Evolutionary conservation across 2,797 vertebrate species (phyloP), one percentile per base, ranked within the genome.

Genomic region (Allobates femoralis): DNA sequence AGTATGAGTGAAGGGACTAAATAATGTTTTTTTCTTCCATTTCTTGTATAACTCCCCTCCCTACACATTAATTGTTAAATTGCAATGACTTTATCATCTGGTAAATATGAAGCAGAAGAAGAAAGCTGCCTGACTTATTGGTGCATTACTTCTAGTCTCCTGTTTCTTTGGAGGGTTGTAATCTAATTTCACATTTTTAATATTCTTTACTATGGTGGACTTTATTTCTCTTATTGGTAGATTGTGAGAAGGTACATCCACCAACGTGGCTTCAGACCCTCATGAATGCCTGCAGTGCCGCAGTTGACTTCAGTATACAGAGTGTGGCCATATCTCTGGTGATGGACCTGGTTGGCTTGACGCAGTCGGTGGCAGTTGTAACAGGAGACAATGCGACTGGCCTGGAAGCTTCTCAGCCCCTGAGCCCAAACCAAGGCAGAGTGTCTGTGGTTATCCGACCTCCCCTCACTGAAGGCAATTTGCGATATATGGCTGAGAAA

Each of bases 361-460:
- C 98, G 77, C 97, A 99, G 41, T 99, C 98, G 0, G 96, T 99
- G 56, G 97, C 98, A 86, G 91, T 98, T 90, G 98, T 99, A 85
- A 93, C 96, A 0, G 97, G 97, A 62, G 98, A 99, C 91, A 97
- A 95, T 23, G 91, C 95, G 84, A 93, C 93, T 85, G 93, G 91
- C 81, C 88, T 96, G 3, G 97, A 99, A 86, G 89, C 95, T 8
- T 53, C 93, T 41, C 98, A 97, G 81, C 93, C 97, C 62, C 95
- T 98, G 91, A 99, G 98, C 91, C 98, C 97, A 77, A 99, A 96
- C 92, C 97, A 99, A 92, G 98, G 98, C 55, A 96, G 98, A 82
- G 98, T 99, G 55, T 96, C 98, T 18, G 98, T 99, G 1, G 96
- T 99, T 90, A 99, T 99, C 91, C 95, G 97, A 90, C 98, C 98